phyloP scores from a whole-genome alignment of 2,888 invertebrate genomes.

The Ichneumoninae sp. region DNA sequence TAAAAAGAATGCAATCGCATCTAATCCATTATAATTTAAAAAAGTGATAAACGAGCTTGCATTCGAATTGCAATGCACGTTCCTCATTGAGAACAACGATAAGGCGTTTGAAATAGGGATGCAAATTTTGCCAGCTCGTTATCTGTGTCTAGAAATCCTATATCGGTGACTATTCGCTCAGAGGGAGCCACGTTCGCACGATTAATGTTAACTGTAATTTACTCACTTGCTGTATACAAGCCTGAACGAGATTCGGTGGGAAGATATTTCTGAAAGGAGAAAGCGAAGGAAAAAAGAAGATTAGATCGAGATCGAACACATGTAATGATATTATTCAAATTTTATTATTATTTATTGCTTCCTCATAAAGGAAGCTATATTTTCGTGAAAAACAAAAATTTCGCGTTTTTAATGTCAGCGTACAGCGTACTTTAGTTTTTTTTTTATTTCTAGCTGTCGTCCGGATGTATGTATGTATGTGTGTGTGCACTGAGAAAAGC shows the following conservation, averaged over 20 bases:
- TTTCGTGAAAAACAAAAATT: too few relatives aligned
- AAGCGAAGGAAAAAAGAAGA: neutral
- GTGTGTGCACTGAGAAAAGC: too few relatives aligned
- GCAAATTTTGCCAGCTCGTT: slow-evolving; percentile 54
- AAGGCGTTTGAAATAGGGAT: slow-evolving; percentile 26
- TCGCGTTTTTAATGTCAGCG: too few relatives aligned
- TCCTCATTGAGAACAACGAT: neutral
- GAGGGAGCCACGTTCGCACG: neutral
- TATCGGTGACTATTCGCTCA: neutral
- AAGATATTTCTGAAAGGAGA: slow-evolving; percentile 87
- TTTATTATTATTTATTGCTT: slow-evolving; percentile 1
- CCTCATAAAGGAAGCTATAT: too few relatives aligned
- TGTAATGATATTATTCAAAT: neutral
- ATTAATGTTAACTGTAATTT: slow-evolving; percentile 16
- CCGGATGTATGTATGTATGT: too few relatives aligned
- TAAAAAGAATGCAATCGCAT: neutral
- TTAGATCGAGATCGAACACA: neutral
- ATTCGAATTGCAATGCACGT: neutral
- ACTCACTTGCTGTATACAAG: slow-evolving; percentile 86
- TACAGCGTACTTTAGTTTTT: too few relatives aligned
- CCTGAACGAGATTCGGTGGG: slow-evolving; percentile 88
- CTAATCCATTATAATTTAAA: neutral
- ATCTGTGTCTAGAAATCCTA: slow-evolving; percentile 7
- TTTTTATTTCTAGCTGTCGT: too few relatives aligned
- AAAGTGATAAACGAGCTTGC: neutral